These are phyloP conservation scores for Crossaster papposus DNA, from an alignment of 53 echinoderm and acorn worm species.

Conservation along the genomic window DNA sequence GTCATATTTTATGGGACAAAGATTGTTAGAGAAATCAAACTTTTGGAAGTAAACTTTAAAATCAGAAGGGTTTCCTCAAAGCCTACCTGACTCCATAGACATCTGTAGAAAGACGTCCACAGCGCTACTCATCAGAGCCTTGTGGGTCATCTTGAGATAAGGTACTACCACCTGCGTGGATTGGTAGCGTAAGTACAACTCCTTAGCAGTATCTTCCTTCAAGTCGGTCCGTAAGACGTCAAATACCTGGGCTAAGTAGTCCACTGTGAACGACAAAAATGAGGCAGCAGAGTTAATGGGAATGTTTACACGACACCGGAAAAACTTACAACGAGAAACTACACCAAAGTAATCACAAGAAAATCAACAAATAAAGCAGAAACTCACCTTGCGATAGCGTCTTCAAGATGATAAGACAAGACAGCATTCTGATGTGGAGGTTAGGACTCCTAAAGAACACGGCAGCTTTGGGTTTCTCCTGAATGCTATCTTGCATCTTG, in stretches of 20 bases:
- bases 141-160: conserved; percentile 74
- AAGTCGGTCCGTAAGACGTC: conserved; percentile 80
- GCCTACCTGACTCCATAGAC: conserved; percentile 96
- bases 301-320: neutral
- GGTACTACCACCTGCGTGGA: conserved; percentile 74
- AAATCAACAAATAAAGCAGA: neutral
- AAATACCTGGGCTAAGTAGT: conserved; percentile 91
- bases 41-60: too few species aligned
- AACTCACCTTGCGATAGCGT: conserved; percentile 89
- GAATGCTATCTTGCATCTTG: conserved; percentile 23
- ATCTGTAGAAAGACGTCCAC: conserved; percentile 95
- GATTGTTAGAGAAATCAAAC: too few species aligned
- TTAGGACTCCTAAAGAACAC: conserved; percentile 89
- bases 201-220: conserved; percentile 86
- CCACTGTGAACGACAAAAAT: conserved; percentile 62
- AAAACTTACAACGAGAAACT: too few species aligned
- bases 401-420: conserved; percentile 84
- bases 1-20: too few species aligned
- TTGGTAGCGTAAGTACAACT: conserved; percentile 80
- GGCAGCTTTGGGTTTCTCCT: conserved; percentile 75
- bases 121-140: conserved; percentile 72
- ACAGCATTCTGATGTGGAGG: conserved; percentile 84
- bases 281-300: neutral
- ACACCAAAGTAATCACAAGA: neutral
- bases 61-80: too few species aligned